phyloP scores from a whole-genome alignment of 1,140 invertebrate species.

The Triops cancriformis region DNA sequence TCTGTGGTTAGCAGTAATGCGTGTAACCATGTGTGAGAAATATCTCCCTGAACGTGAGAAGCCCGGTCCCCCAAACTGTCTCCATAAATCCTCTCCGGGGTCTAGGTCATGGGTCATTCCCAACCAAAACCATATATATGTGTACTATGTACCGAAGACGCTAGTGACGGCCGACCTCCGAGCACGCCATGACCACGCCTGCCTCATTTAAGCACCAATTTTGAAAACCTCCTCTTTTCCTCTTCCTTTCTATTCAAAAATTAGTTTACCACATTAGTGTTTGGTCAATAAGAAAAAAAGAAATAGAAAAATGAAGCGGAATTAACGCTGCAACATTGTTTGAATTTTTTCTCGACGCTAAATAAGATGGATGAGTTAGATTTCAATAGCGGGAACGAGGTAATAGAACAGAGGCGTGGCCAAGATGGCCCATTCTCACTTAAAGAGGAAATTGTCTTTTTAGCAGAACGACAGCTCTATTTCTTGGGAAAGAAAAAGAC shows the following conservation, averaged over 20 bases:
- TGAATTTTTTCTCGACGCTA: neutral
- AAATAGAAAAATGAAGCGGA: neutral
- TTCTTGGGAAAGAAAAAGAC: neutral
- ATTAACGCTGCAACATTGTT: neutral
- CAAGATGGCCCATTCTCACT: neutral
- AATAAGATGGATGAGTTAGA: conserved; percentile 8
- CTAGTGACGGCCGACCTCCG: neutral
- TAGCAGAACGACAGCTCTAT: neutral
- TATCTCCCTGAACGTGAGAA: neutral
- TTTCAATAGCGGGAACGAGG: neutral
- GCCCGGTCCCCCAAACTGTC: conserved; percentile 4
- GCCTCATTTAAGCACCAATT: neutral
- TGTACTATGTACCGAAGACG: neutral
- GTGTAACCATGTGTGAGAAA: conserved; percentile 13
- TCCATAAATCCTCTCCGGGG: neutral
- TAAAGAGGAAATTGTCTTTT: neutral
- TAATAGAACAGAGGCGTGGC: neutral
- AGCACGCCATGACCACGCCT: neutral
- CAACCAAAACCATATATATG: neutral
- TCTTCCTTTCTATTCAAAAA: neutral
- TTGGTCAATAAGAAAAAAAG: neutral
- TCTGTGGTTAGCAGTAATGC: conserved; percentile 1
- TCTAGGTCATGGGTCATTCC: conserved; percentile 5
- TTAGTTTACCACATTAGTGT: neutral
- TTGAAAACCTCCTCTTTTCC: no score